A percentile compares a stretch with the other conserved stretches of the same genome.
Evolutionary conservation across 2,113 vertebrate genomes (phyloP).

Genomic region (Colossoma macropomum): DNA sequence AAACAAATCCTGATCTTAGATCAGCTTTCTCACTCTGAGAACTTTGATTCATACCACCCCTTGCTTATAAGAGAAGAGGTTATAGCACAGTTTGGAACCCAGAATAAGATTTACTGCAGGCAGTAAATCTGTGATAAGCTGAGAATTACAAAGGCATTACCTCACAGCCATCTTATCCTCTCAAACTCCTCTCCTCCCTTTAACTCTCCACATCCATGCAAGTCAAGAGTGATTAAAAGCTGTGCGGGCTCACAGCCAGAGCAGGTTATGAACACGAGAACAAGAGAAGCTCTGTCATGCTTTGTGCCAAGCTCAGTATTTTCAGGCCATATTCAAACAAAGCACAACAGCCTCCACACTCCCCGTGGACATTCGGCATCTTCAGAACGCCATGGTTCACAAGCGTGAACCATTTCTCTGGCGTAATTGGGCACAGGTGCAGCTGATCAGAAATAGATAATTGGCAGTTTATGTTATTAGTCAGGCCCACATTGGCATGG

Average conservation of each 20-base stretch:
- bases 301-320: conserved; percentile 3
- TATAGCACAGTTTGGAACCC: conserved; percentile 1
- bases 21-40: not conserved
- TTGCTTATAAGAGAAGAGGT: conserved; percentile 1
- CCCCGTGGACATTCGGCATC: not conserved
- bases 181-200: conserved; percentile 44
- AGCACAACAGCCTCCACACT: conserved; percentile 18
- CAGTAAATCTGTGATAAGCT: conserved; percentile 64
- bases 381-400: conserved; percentile 63
- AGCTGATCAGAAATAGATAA: conserved; percentile 68
- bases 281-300: conserved; percentile 2
- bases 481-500: conserved; percentile 42
- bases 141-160: conserved; percentile 54
- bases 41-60: not conserved
- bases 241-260: not conserved
- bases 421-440: conserved; percentile 75
- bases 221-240: conserved; percentile 33
- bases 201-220: not conserved
- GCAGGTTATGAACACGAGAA: conserved; percentile 25
- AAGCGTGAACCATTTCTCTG: conserved; percentile 69
- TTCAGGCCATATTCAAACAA: conserved; percentile 37
- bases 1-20: not conserved
- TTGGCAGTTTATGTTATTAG: conserved; percentile 67
- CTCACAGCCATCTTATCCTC: conserved; percentile 1
- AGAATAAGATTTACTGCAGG: conserved; percentile 62